A percentile compares a stretch with the other conserved stretches of the same genome.
Evolutionary conservation across 2,888 invertebrate species (phyloP).

Genomic region (Acanthopleura granulata): DNA sequence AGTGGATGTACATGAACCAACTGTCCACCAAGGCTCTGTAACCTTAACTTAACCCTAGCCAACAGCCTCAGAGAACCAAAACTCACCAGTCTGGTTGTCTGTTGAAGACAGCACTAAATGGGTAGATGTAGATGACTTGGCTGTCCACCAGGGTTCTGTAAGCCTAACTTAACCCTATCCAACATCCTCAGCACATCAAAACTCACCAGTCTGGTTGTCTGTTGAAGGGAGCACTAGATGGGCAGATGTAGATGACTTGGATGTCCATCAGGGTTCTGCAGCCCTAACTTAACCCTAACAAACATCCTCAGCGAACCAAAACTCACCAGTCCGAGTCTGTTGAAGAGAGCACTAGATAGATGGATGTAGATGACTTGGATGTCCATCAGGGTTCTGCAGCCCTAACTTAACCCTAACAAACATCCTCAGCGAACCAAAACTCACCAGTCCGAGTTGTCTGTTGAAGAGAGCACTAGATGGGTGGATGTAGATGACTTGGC

Average conservation of each 20-base stretch:
- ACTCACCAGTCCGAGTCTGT: too few species aligned
- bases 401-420: too few species aligned
- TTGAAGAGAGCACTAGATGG: slow-evolving; percentile 97
- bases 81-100: too few species aligned
- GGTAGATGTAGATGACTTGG: slow-evolving; percentile 97
- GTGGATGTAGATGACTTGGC: slow-evolving; percentile 97
- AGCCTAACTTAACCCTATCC: too few species aligned
- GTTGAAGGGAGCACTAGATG: slow-evolving; percentile 96
- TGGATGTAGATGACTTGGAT: slow-evolving; percentile 98
- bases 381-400: slow-evolving; percentile 95
- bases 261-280: slow-evolving; percentile 97
- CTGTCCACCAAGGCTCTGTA: slow-evolving; percentile 97
- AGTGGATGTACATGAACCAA: slow-evolving; percentile 97
- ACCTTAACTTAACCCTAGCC: too few species aligned
- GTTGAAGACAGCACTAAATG: slow-evolving; percentile 96
- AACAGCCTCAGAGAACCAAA: too few species aligned
- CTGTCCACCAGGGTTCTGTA: slow-evolving; percentile 97
- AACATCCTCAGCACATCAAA: too few species aligned
- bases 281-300: too few species aligned
- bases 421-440: too few species aligned
- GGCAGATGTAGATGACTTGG: slow-evolving; percentile 98
- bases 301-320: too few species aligned
- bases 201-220: too few species aligned
- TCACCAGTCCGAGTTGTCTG: too few species aligned
- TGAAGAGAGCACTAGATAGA: slow-evolving; percentile 96